A percentile compares a stretch with the other conserved stretches of the same genome.
Conservation (phyloP, 23 tunicate genomes). For the Ciona savignyi region DNA sequence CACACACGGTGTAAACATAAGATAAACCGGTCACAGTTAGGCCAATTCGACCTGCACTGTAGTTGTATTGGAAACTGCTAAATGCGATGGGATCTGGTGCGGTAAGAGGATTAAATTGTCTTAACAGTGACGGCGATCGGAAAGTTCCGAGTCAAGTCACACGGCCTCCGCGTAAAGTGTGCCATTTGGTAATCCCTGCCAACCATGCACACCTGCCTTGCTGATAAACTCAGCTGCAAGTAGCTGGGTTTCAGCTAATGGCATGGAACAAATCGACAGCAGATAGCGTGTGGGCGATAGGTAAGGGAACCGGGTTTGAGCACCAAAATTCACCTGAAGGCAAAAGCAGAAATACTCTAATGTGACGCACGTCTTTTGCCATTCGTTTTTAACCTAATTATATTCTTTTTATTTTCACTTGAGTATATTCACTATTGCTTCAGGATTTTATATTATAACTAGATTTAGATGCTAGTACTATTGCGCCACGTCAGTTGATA, state of each 20-base stretch:
- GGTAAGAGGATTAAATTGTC: background rate
- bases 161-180: background rate
- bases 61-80: background rate
- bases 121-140: background rate
- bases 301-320: background rate
- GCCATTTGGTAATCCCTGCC: background rate
- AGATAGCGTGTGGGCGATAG: background rate
- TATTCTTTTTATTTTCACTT: no score
- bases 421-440: no score
- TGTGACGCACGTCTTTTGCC: no score
- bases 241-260: background rate
- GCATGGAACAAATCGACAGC: background rate
- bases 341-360: no score
- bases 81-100: background rate
- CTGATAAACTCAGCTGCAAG: background rate
- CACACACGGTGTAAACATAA: no score
- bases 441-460: no score
- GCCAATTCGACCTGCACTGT: no score
- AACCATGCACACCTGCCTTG: background rate
- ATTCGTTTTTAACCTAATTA: no score
- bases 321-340: background rate
- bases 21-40: no score
- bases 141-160: background rate
- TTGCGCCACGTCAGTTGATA: no score
- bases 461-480: no score